Percentiles rank a stretch among this genome's conserved stretches.
Evolutionary conservation across 92 coral and sea anemone genomes (phyloP).

Genomic region (Porites cylindrica): DNA sequence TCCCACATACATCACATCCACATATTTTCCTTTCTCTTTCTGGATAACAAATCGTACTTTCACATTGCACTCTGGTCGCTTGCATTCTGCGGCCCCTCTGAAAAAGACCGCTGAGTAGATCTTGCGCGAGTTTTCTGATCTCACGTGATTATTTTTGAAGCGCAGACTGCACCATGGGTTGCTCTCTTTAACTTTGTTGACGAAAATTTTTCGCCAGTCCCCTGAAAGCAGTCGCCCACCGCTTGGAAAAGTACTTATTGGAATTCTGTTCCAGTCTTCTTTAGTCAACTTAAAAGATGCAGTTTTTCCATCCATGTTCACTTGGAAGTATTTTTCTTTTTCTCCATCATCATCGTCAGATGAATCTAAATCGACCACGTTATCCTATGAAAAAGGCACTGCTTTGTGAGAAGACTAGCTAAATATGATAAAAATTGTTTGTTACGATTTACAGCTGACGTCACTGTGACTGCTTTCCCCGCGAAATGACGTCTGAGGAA

Average conservation of each 20-base stretch:
- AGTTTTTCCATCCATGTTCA: constrained; percentile 17
- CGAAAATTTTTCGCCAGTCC: constrained; percentile 25
- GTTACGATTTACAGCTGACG: no score
- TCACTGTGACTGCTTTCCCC: no score
- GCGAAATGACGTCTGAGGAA: no score
- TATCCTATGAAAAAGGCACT: not conserved
- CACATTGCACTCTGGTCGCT: constrained; percentile 30
- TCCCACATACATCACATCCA: constrained; percentile 25
- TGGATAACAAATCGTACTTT: constrained; percentile 13
- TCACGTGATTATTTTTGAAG: constrained; percentile 30
- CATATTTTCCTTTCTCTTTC: constrained; percentile 27
- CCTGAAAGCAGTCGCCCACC: constrained; percentile 25
- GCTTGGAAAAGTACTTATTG: constrained; percentile 8
- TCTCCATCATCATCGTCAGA: constrained; percentile 21
- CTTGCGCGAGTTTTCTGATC: constrained; percentile 16
- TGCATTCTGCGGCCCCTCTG: constrained; percentile 24
- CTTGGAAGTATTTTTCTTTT: constrained; percentile 14
- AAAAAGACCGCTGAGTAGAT: constrained; percentile 25
- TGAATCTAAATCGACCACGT: constrained; percentile 16
- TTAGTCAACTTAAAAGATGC: constrained; percentile 2
- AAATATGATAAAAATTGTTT: no score
- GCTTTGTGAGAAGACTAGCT: not conserved
- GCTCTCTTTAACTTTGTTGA: constrained; percentile 11
- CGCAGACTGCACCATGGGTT: constrained; percentile 35
- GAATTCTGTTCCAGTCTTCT: constrained; percentile 26